Base-by-base conservation (phyloP, 2,888 invertebrate genomes). In the Flabesymbios commensalis region DNA sequence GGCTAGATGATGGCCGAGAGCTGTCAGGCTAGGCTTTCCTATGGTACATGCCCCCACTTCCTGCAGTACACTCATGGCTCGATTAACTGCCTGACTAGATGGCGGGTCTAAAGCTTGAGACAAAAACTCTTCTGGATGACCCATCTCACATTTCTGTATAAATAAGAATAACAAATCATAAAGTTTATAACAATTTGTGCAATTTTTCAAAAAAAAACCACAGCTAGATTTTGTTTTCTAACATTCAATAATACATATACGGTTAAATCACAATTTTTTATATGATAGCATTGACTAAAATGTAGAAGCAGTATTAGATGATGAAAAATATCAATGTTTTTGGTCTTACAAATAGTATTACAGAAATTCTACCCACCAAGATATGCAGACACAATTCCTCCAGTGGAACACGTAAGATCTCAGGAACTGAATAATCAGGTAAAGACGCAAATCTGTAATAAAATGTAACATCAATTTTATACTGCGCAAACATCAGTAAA, bases 361-460 rank as follows among this genome's bases (percentile, higher is more conserved):
- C n/a, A n/a, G n/a, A n/a, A n/a, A n/a, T n/a, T n/a, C n/a, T n/a
- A n/a, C 53, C 29, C 42, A 79, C 80, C 80, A 80, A 78, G 39
- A 81, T 79, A 60, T 76, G 78, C 17, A 81, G 72, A 68, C 80
- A 80, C 2, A 81, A 65, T 56, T 79, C 79, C 64, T 80, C 79
- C 33, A 81, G 67, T 1, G 80, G 79, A 0, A 79, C 77, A n/a
- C 81, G 64, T 49, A 79, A 68, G 36, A 81, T 69, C 63, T 81
- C 81, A 47, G 81, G 80, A 26, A 76, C 65, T 7, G 77, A 72
- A 62, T 72, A 78, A 14, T 72, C 63, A 28, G 66, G 68, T 57
- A 78, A 67, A 7, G 68, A 58, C 53, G 70, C 66, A 68, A 70
- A 76, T 63, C 74, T 74, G 51, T 19, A 66, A 55, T n/a, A n/a